Percentiles rank a stretch among this genome's conserved stretches.
phyloP scores from a whole-genome alignment of 2,797 vertebrate species.

The Tragopan temminckii region DNA sequence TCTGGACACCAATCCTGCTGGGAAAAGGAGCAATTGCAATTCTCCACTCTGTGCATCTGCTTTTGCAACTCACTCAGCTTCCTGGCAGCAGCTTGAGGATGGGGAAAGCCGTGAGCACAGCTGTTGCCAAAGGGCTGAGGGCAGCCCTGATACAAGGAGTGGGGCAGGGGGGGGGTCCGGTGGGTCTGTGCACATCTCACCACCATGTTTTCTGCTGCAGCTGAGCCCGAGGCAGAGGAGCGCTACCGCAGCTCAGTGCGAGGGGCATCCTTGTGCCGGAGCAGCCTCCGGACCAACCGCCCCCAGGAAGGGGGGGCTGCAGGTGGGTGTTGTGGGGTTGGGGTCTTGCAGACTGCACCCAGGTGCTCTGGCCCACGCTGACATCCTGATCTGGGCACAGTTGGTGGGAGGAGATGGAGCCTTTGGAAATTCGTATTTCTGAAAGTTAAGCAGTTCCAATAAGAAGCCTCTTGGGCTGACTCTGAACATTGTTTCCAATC shows the following conservation, averaged over 20 bases:
- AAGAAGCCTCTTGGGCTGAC: neutral
- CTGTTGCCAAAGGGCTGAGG: rapidly evolving
- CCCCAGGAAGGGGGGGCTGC: conserved; percentile 87
- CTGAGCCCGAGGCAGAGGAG: conserved; percentile 85
- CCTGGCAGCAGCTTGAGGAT: rapidly evolving
- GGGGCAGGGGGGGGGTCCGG: neutral
- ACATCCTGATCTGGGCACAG: neutral
- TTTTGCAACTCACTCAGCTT: neutral
- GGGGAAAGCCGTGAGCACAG: neutral
- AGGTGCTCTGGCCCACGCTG: neutral
- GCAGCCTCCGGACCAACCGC: conserved; percentile 83
- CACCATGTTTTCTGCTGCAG: conserved; percentile 55
- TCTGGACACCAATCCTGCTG: neutral
- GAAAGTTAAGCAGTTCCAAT: neutral
- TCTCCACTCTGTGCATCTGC: neutral
- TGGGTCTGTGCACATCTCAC: neutral
- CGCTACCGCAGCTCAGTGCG: conserved; percentile 89
- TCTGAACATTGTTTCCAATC: neutral
- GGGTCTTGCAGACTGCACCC: neutral
- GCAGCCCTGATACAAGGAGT: rapidly evolving
- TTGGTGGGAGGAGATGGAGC: rapidly evolving
- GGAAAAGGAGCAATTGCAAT: neutral
- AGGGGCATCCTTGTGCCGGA: conserved; percentile 83
- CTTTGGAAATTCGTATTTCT: rapidly evolving
- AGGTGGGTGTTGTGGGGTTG: conserved; percentile 28